Base-by-base conservation (phyloP, 2,113 vertebrate genomes). In the Stigmatopora argus region DNA sequence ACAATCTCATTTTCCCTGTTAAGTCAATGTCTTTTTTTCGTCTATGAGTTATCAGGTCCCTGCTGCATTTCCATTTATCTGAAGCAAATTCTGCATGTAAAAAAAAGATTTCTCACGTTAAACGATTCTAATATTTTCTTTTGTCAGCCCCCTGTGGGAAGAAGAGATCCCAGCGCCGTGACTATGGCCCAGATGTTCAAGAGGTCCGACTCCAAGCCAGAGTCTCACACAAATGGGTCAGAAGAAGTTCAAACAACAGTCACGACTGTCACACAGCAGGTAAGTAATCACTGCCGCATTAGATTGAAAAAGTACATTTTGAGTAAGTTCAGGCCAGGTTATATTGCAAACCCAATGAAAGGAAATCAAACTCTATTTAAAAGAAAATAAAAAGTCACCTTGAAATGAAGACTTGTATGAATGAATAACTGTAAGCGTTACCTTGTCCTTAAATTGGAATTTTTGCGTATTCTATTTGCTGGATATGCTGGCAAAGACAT, bases 61-160 rank as follows among this genome's bases (percentile, higher is more conserved):
- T 51, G 35, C 41, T 62, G 53, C 56, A 71, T 41, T 79, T 74
- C 69, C 67, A 75, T 48, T 8, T 45, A 53, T 71, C 15, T 4
- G 18, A 18, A 52, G 19, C 19, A 19, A 41, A 55, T 7, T 19
- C 19, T 13, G 51, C 51, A 13, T 53, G 19, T 5, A 23, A 53
- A 12, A 12, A 23, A 52, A n/a, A n/a, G 7, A 48, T 26, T 18
- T 31, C 17, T 8, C 3, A 4, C 4, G 47, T 45, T 6, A 13
- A 60, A 10, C 47, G 61, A 18, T 58, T 58, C 72, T 34, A 61
- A 46, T 53, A 3, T 48, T 0, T 41, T 75, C 55, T 62, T 67
- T 47, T 41, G 17, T 10, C 79, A 92, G 91, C 91, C 91, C 53
- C 89, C 90, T 0, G 89, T 92, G 61, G 88, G 89, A 63, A 91